Conservation (phyloP, 1,140 invertebrate genomes). For the Pseudomyrmex flavicornis region DNA sequence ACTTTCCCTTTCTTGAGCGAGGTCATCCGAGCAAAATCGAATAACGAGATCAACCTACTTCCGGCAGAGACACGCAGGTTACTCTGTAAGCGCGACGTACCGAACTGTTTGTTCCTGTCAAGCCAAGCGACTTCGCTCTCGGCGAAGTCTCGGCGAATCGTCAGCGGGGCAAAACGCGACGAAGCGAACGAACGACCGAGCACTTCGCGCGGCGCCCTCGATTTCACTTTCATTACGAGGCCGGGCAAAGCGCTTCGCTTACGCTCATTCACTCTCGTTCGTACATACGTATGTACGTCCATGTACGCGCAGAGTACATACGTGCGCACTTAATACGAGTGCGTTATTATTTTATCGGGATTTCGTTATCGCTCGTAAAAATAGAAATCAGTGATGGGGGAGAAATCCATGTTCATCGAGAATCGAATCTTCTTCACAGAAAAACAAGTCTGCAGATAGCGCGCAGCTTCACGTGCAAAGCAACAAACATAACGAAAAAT, state of each 20-base stretch:
- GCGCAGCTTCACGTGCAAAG: neutral
- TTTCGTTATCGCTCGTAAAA: conserved; percentile 75
- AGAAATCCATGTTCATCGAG: neutral
- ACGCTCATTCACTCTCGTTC: conserved; percentile 80
- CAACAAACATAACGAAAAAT: neutral
- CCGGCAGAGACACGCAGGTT: conserved; percentile 50
- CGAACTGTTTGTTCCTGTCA: conserved; percentile 62
- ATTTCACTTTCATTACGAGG: conserved; percentile 85
- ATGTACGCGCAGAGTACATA: conserved; percentile 32
- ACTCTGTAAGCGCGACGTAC: conserved; percentile 34
- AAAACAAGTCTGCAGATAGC: neutral
- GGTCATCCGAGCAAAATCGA: conserved; percentile 53
- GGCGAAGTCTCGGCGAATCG: conserved; percentile 24
- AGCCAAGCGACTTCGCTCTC: conserved; percentile 49
- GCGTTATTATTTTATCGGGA: conserved; percentile 72
- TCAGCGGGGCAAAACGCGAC: conserved; percentile 55
- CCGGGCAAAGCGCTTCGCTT: conserved; percentile 76
- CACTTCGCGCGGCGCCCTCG: conserved; percentile 79
- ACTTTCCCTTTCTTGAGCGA: conserved; percentile 55
- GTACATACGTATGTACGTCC: conserved; percentile 60
- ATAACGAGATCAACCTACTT: conserved; percentile 56
- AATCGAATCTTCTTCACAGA: neutral
- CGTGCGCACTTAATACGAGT: conserved; percentile 27
- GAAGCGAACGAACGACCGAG: conserved; percentile 65
- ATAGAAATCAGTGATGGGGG: conserved; percentile 65